These are phyloP conservation scores for Andrena camellia DNA, from an alignment of 2,888 invertebrate species.

Conservation along the genomic window DNA sequence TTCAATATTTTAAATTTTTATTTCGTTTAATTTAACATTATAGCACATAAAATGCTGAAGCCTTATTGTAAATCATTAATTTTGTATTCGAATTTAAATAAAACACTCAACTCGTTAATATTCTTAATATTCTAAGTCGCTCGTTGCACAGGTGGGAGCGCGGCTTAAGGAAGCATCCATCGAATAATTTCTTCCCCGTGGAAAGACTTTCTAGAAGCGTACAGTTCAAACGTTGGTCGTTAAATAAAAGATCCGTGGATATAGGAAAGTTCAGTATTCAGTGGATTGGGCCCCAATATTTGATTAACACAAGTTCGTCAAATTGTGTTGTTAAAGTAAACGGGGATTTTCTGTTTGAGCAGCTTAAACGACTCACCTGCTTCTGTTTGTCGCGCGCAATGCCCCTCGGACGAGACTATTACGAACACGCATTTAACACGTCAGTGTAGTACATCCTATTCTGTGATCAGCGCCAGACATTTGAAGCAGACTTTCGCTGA, in stretches of 20 bases:
- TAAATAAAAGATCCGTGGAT: constrained; percentile 2
- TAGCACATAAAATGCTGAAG: too few species aligned
- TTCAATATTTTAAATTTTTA: too few species aligned
- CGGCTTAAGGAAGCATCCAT: constrained; percentile 6
- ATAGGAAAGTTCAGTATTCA: constrained; percentile 1
- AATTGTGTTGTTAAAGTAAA: not conserved
- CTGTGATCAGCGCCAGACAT: not conserved
- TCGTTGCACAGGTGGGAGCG: not conserved
- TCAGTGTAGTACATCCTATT: not conserved
- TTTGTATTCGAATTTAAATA: not conserved
- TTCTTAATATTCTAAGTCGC: not conserved
- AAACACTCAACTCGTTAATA: not conserved
- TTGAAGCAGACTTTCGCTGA: constrained; percentile 20
- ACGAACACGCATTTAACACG: not conserved
- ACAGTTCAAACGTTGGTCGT: not conserved
- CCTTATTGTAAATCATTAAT: too few species aligned
- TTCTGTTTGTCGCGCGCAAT: not conserved
- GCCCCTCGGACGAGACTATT: not conserved
- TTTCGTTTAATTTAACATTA: too few species aligned
- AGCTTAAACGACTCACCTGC: constrained; percentile 5
- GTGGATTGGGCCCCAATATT: not conserved
- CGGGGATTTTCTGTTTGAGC: constrained; percentile 1
- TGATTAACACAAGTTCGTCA: not conserved
- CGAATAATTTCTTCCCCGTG: not conserved
- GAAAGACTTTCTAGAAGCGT: constrained; percentile 27